phyloP scores from a whole-genome alignment of 2,797 vertebrate genomes.

The Oryzias dopingdopingensis region DNA sequence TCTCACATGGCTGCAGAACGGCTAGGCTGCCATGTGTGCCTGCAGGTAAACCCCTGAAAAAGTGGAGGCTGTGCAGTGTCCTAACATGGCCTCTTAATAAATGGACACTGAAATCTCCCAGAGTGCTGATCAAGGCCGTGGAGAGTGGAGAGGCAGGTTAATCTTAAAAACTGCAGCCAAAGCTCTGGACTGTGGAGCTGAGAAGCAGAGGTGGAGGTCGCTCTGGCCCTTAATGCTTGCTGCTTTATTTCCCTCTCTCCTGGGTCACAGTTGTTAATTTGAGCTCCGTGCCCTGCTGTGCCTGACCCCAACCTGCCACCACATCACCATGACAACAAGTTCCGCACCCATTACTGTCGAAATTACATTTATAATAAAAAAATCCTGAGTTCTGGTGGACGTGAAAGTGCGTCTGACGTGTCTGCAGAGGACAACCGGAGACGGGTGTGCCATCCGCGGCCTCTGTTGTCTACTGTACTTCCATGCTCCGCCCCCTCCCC shows the following conservation, averaged over 20 bases:
- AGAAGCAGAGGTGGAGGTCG: slow-evolving; percentile 46
- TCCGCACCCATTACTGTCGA: slow-evolving; percentile 20
- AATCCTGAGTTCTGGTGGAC: slow-evolving; percentile 13
- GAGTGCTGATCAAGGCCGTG: slow-evolving; percentile 30
- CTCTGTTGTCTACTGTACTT: slow-evolving; percentile 67
- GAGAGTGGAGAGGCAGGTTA: slow-evolving; percentile 35
- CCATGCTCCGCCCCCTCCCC: slow-evolving; percentile 17
- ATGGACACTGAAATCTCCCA: slow-evolving; percentile 4
- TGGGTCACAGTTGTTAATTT: slow-evolving; percentile 71
- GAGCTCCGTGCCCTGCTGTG: slow-evolving; percentile 61
- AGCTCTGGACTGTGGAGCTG: slow-evolving; percentile 19
- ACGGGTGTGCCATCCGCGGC: slow-evolving; percentile 57
- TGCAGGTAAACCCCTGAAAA: slow-evolving; percentile 3
- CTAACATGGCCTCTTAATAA: not conserved
- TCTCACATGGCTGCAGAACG: slow-evolving; percentile 7
- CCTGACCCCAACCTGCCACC: slow-evolving; percentile 63
- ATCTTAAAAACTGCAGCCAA: slow-evolving; percentile 37
- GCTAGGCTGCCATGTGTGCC: not conserved
- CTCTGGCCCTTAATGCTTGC: slow-evolving; percentile 54
- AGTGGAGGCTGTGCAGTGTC: not conserved
- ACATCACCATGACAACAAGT: slow-evolving; percentile 60
- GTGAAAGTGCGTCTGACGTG: slow-evolving; percentile 23
- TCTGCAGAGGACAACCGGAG: slow-evolving; percentile 48
- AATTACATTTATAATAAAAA: slow-evolving; percentile 3
- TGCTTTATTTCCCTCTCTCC: slow-evolving; percentile 61